A percentile compares a stretch with the other conserved stretches of the same genome.
Evolutionary conservation across 1,140 invertebrate species (phyloP).

Genomic region (Mactra quadrangularis): DNA sequence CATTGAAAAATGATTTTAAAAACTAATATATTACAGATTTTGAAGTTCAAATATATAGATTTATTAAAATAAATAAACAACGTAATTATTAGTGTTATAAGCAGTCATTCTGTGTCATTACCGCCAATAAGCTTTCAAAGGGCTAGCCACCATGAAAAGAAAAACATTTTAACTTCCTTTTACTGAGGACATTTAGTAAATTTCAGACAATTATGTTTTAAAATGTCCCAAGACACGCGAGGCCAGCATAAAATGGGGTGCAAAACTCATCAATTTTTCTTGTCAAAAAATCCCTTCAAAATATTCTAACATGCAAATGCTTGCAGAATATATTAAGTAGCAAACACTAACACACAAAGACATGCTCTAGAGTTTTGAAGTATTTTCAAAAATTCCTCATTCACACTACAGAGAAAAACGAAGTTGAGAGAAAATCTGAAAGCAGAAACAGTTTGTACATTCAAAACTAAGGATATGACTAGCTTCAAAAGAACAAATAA

Average conservation of each 20-base stretch:
- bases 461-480: too few relatives aligned
- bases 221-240: slow-evolving; percentile 36
- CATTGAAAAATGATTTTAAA: not conserved
- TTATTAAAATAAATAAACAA: slow-evolving; percentile 11
- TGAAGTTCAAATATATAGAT: slow-evolving; percentile 22
- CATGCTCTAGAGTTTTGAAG: too few relatives aligned
- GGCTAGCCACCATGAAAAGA: slow-evolving; percentile 16
- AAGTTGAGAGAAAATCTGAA: too few relatives aligned
- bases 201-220: slow-evolving; percentile 18
- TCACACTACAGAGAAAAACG: too few relatives aligned
- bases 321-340: too few relatives aligned
- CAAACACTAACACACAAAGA: not conserved
- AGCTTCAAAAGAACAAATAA: too few relatives aligned
- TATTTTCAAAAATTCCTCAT: too few relatives aligned
- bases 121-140: slow-evolving; percentile 13
- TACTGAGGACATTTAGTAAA: slow-evolving; percentile 40
- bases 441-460: too few relatives aligned
- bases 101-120: slow-evolving; percentile 9
- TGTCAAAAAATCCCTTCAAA: not conserved
- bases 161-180: slow-evolving; percentile 52
- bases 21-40: too few relatives aligned
- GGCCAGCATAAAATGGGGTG: slow-evolving; percentile 16
- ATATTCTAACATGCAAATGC: too few relatives aligned
- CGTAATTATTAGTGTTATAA: slow-evolving; percentile 22
- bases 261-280: slow-evolving; percentile 34